Evolutionary conservation across 2,888 invertebrate genomes (phyloP), one percentile per base, ranked within the genome.

Genomic region (Apamea epomidion): DNA sequence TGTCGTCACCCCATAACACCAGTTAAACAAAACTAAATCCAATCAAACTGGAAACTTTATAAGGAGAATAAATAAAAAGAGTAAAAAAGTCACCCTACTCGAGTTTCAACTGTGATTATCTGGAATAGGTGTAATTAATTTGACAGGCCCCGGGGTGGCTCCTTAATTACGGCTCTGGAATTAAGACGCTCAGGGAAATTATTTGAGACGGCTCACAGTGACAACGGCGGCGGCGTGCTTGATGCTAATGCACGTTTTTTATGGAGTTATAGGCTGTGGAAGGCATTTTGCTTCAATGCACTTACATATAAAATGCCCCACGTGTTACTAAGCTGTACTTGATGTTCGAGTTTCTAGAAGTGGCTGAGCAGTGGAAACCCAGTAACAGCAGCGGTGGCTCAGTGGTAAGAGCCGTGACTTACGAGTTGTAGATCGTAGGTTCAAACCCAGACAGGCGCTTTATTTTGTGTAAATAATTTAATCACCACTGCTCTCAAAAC

Each of bases 91-190:
- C 84, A 70, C 83, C 87, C 89, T 86, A 89, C 90, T 89, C 87
- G 83, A 89, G 89, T 91, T 92, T 90, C 90, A 89, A 88, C 87
- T 86, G 88, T 87, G 92, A 94, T 93, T 93, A 93, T 92, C 90
- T 90, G 81, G 82, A 91, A 91, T 91, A 91, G 92, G 88, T 91
- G 91, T 91, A 91, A 93, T 93, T 94, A 92, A 92, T 93, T 93
- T 92, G 91, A 90, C 91, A 90, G 87, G 86, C 84, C 83, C 83
- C 78, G 80, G 81, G 86, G 78, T 74, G 83, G 82, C 84, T 89
- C 89, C 88, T 89, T 93, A 92, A 93, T 93, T 92, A 92, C 91
- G 88, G 86, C 86, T 86, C 65, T 87, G 87, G 91, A 92, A 93
- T 92, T 85, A 88, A 90, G 90, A 85, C 78, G 82, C 65, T 74